Evolutionary conservation across 2,888 invertebrate genomes (phyloP).

Genomic region (Drosophila subquinaria): DNA sequence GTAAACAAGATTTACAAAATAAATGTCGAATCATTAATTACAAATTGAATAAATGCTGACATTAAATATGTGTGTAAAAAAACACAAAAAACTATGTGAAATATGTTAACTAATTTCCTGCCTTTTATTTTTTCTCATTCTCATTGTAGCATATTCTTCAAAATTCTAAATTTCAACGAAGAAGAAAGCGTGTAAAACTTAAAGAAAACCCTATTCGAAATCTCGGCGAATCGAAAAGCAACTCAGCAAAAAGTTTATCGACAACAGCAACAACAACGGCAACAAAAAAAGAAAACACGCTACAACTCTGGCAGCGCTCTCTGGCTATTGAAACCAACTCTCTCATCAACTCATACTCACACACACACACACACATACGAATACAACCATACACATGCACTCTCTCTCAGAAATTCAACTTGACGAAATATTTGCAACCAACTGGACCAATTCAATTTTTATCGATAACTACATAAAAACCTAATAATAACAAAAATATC

Average conservation of each 20-base stretch:
- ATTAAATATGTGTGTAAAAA: not conserved
- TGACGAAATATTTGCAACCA: slow-evolving; percentile 66
- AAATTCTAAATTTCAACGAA: slow-evolving; percentile 81
- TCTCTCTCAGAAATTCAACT: slow-evolving; percentile 42
- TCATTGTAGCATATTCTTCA: slow-evolving; percentile 75
- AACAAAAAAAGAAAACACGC: slow-evolving; percentile 52
- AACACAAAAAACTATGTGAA: not conserved
- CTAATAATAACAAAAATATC: slow-evolving; percentile 16
- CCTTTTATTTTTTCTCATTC: not conserved
- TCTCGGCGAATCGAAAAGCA: slow-evolving; percentile 70
- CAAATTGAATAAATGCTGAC: not conserved
- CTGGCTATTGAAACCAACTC: slow-evolving; percentile 57
- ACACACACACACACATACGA: slow-evolving; percentile 21
- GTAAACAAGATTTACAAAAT: not conserved
- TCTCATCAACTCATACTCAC: slow-evolving; percentile 40
- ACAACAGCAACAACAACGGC: slow-evolving; percentile 32
- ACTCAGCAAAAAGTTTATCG: slow-evolving; percentile 50
- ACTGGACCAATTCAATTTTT: slow-evolving; percentile 75
- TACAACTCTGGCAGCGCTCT: slow-evolving; percentile 78
- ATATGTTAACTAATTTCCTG: slow-evolving; percentile 1
- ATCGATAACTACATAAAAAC: slow-evolving; percentile 52
- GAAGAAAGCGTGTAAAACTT: slow-evolving; percentile 75
- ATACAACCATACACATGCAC: slow-evolving; percentile 15
- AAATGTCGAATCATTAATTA: not conserved
- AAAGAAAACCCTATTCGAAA: slow-evolving; percentile 63